phyloP scores from a whole-genome alignment of 2,888 invertebrate species.

The Augochlorella aurata region DNA sequence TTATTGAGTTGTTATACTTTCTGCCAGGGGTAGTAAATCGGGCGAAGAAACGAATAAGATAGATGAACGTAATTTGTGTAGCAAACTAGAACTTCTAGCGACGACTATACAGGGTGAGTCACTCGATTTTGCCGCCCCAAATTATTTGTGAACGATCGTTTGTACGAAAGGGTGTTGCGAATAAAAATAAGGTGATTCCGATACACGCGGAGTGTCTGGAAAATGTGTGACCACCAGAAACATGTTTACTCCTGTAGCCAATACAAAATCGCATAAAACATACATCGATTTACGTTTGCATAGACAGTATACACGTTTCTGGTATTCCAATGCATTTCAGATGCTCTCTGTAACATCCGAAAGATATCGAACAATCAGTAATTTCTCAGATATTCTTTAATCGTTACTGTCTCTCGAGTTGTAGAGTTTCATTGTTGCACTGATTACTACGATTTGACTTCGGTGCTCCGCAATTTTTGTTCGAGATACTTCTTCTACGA shows the following conservation, averaged over 20 bases:
- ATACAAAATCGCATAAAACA: background rate
- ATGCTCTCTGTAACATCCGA: background rate
- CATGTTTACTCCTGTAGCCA: background rate
- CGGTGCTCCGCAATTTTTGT: background rate
- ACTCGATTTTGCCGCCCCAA: background rate
- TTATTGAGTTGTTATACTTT: background rate
- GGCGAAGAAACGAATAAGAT: background rate
- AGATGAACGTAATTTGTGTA: background rate
- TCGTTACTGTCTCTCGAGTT: too few relatives aligned
- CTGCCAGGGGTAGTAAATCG: background rate
- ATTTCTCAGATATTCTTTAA: too few relatives aligned
- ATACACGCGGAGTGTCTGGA: background rate
- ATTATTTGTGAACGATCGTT: background rate
- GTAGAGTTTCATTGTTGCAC: too few relatives aligned
- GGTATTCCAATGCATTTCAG: background rate
- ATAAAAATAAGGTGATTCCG: background rate
- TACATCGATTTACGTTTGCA: background rate
- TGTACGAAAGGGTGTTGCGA: background rate
- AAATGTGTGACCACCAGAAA: too few relatives aligned
- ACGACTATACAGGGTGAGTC: background rate
- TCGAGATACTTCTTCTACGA: background rate
- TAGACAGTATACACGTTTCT: background rate
- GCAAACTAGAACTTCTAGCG: background rate
- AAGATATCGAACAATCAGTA: background rate
- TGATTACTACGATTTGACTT: background rate